A percentile compares a stretch with the other conserved stretches of the same genome.
These are phyloP conservation scores for Tyrophagus putrescentiae DNA, from an alignment of 1,140 invertebrate species.

Conservation along the genomic window DNA sequence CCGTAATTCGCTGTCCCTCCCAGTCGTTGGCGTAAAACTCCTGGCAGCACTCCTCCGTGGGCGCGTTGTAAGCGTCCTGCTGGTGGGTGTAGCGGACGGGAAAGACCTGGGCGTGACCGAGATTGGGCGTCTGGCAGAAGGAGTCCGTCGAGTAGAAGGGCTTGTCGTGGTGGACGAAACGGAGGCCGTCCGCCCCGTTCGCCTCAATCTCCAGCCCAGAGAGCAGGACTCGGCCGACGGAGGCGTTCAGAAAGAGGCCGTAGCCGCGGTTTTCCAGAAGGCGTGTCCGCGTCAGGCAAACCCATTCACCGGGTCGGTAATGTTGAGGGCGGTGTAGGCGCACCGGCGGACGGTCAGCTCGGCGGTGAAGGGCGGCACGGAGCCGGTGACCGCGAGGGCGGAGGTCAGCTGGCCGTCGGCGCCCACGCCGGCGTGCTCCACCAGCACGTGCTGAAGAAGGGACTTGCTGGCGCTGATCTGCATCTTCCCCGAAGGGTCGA, in stretches of 20 bases:
- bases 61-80: constrained; percentile 19
- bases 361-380: constrained; percentile 62
- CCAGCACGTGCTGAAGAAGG: constrained; percentile 54
- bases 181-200: constrained; percentile 70
- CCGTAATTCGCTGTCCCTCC: constrained; percentile 57
- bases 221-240: constrained; percentile 49
- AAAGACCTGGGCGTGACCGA: constrained; percentile 26
- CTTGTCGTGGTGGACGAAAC: constrained; percentile 59
- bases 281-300: constrained; percentile 50
- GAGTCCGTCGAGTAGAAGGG: constrained; percentile 19
- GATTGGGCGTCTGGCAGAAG: constrained; percentile 26
- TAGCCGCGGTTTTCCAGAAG: constrained; percentile 44
- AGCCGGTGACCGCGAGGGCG: constrained; percentile 64
- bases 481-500: constrained; percentile 19
- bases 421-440: constrained; percentile 68
- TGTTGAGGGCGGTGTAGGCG: constrained; percentile 78
- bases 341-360: constrained; percentile 62
- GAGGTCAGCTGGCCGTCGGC: constrained; percentile 62
- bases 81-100: constrained; percentile 25
- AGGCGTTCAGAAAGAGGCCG: constrained; percentile 74
- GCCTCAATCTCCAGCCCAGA: constrained; percentile 48
- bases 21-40: constrained; percentile 30
- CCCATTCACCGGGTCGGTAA: constrained; percentile 64
- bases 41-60: constrained; percentile 22
- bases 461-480: constrained; percentile 49